Evolutionary conservation across 2,797 vertebrate genomes (phyloP).

Genomic region (Danio tinwini): DNA sequence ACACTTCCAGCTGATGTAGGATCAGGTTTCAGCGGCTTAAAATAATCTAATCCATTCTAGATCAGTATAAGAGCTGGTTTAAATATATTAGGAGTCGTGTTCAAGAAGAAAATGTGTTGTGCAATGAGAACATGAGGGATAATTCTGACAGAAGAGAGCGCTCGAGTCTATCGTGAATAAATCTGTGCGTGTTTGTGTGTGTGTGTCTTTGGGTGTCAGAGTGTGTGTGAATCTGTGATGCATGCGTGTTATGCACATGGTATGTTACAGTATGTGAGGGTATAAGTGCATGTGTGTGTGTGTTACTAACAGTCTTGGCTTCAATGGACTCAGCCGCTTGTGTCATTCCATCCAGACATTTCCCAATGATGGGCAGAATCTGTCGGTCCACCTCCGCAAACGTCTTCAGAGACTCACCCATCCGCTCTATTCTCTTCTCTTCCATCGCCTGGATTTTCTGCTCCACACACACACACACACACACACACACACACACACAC

Average conservation of each 20-base stretch:
- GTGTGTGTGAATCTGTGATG: too few relatives aligned
- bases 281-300: background rate
- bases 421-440: slow-evolving; percentile 86
- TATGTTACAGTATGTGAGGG: too few relatives aligned
- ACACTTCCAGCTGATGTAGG: background rate
- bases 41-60: background rate
- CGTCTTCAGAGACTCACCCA: slow-evolving; percentile 90
- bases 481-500: too few relatives aligned
- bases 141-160: background rate
- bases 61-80: background rate
- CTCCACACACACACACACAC: slow-evolving; percentile 41
- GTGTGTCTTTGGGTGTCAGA: too few relatives aligned
- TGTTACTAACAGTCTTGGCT: slow-evolving; percentile 86
- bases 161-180: background rate
- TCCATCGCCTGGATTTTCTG: slow-evolving; percentile 99
- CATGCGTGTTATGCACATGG: too few relatives aligned
- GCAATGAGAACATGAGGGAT: background rate
- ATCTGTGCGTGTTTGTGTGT: too few relatives aligned
- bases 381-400: slow-evolving; percentile 93
- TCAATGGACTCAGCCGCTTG: slow-evolving; percentile 90
- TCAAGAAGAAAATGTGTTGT: too few relatives aligned
- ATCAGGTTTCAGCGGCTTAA: background rate
- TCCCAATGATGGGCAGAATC: slow-evolving; percentile 94
- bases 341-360: slow-evolving; percentile 94
- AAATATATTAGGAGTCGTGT: too few relatives aligned